These are phyloP conservation scores for Pavo muticus DNA, from an alignment of 2,113 vertebrate species.

Conservation along the genomic window DNA sequence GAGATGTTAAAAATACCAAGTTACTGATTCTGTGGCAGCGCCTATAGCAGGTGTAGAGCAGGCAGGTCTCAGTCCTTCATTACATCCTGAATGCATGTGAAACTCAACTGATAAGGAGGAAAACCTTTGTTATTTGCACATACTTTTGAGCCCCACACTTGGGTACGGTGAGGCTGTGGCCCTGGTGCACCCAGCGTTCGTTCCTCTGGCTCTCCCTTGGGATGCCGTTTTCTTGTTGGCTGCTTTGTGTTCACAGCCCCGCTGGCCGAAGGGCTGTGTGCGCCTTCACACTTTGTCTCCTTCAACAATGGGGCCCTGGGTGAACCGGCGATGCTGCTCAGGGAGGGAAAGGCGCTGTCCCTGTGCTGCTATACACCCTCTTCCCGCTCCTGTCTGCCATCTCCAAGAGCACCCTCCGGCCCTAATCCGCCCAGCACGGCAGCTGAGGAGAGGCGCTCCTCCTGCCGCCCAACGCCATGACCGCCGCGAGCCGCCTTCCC, in stretches of 20 bases:
- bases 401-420: too few relatives aligned
- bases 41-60: too few relatives aligned
- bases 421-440: too few relatives aligned
- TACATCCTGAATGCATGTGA: not conserved
- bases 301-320: fast-evolving
- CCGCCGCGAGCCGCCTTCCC: not conserved
- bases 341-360: fast-evolving
- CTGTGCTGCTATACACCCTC: too few relatives aligned
- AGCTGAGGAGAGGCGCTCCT: not conserved
- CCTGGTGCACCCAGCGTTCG: fast-evolving
- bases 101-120: not conserved
- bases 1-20: not conserved
- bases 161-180: not conserved
- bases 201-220: fast-evolving
- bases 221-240: fast-evolving
- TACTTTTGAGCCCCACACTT: fast-evolving
- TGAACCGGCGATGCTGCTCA: fast-evolving
- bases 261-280: fast-evolving
- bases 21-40: not conserved
- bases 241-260: not conserved
- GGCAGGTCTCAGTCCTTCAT: not conserved
- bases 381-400: not conserved
- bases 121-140: not conserved
- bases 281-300: fast-evolving
- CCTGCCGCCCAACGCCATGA: not conserved